Base-by-base conservation (phyloP, 1,140 invertebrate species). In the Euschistus heros region DNA sequence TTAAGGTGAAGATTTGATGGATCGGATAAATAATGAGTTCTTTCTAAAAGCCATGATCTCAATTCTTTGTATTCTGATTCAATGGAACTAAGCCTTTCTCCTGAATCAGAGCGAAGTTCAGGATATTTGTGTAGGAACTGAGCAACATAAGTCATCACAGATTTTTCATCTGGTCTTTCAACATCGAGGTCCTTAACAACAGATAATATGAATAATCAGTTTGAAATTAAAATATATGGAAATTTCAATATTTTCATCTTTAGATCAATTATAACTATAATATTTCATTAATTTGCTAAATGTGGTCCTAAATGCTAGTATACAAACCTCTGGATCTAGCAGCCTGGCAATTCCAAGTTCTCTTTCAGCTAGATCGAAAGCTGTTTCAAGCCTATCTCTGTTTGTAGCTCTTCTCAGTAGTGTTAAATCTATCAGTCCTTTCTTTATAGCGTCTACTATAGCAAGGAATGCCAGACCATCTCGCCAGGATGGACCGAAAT, bases 101-200 rank as follows among this genome's bases (percentile, higher is more conserved):
- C 6, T 79, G 78, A 67, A 80, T 71, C 69, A 30, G 66, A 68
- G 13, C 71, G 55, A 26, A 88, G 87, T 77, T 92, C 89, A 20
- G 89, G 89, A 77, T 94, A 97, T 78, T 94, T 94, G 75, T 97
- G 92, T 68, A 98, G 80, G 77, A 98, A 99, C 79, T 98, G 94
- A 44, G 97, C 94, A 50, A 99, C 94, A 76, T 99, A 99, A 30
- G 97, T 99, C 94, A 99, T 98, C 68, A 99, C 92, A 37, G 94
- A 98, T 76, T 94, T 92, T 74, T 99, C 96, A 77, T 99, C 97
- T 10, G 97, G 97, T 73, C 91, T 90, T 17, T 91, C 86, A 15
- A 97, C 94, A 78, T 98, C 94, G 27, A 99, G 93, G 79, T 99
- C 97, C 80, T 73, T 52, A n/a, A 46, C 10, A 13, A 37, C 33